Conservation (phyloP, 2,888 invertebrate species). For the Oxytorus armatus region DNA sequence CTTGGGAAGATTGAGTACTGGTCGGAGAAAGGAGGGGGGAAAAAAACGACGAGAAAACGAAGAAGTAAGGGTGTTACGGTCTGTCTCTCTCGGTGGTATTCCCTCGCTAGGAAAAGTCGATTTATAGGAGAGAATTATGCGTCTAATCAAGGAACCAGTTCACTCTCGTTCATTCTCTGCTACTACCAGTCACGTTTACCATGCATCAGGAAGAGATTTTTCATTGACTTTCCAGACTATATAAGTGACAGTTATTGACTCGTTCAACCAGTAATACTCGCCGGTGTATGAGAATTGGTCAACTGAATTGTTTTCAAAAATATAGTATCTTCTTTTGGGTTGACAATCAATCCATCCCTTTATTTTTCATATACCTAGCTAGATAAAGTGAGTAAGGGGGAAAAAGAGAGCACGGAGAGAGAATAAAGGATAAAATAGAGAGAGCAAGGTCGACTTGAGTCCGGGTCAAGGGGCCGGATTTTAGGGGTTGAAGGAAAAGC, state of each 20-base stretch:
- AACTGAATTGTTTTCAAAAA: too few relatives aligned
- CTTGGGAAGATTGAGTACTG: slow-evolving; percentile 47
- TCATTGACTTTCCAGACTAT: not conserved
- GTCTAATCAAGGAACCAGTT: slow-evolving; percentile 68
- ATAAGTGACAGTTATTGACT: not conserved
- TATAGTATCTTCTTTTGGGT: slow-evolving; percentile 1
- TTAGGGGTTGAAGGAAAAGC: slow-evolving; percentile 62
- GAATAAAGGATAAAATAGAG: slow-evolving; percentile 19
- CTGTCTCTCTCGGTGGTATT: too few relatives aligned
- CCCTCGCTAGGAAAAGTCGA: too few relatives aligned
- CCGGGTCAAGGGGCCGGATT: slow-evolving; percentile 65
- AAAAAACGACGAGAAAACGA: not conserved
- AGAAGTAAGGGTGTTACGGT: not conserved
- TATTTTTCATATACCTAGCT: not conserved
- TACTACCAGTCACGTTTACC: slow-evolving; percentile 50
- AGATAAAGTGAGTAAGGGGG: not conserved
- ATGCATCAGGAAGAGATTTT: slow-evolving; percentile 71
- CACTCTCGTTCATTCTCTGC: slow-evolving; percentile 32
- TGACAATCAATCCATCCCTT: not conserved
- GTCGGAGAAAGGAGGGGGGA: slow-evolving; percentile 1
- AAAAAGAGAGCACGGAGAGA: slow-evolving; percentile 17
- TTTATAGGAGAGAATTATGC: slow-evolving; percentile 67
- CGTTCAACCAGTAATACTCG: not conserved
- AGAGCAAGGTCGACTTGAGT: slow-evolving; percentile 46
- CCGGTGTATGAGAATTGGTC: too few relatives aligned